These are phyloP conservation scores for Trichogramma evanescens DNA, from an alignment of 2,888 invertebrate genomes.

Conservation along the genomic window DNA sequence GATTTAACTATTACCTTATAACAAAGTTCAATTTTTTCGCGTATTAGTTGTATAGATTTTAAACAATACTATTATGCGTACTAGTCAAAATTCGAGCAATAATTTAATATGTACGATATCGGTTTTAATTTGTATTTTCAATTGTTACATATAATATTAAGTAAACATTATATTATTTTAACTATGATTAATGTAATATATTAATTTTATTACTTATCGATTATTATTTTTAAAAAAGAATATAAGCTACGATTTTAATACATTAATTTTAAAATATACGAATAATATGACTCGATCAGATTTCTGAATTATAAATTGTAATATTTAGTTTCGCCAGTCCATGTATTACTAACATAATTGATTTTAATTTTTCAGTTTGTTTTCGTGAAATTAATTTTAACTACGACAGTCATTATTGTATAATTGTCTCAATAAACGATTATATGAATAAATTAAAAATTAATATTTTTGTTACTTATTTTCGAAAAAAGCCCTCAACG, in stretches of 20 bases:
- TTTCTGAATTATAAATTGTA: conserved; percentile 12
- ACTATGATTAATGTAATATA: conserved; percentile 23
- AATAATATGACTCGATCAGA: conserved; percentile 9
- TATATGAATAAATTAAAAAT: background rate
- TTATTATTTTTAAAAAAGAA: too few relatives aligned
- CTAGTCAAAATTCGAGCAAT: conserved; percentile 45
- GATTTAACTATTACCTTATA: too few relatives aligned
- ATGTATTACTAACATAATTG: conserved; percentile 25
- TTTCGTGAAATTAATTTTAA: conserved; percentile 21
- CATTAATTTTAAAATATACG: background rate
- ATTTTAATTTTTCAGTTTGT: conserved; percentile 18
- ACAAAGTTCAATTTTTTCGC: too few relatives aligned
- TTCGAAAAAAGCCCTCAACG: background rate
- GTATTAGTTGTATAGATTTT: too few relatives aligned
- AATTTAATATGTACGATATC: conserved; percentile 13
- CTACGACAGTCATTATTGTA: conserved; percentile 18
- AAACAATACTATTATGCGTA: conserved; percentile 27
- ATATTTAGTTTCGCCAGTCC: conserved; percentile 17
- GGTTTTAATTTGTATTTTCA: conserved; percentile 19
- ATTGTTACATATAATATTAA: conserved; percentile 15
- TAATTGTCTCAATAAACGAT: background rate
- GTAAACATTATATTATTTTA: conserved; percentile 1
- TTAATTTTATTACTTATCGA: too few relatives aligned
- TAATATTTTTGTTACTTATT: background rate
- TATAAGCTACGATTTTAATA: conserved; percentile 5